Conservation (phyloP, 2,113 vertebrate genomes). For the Spermophilus dauricus region DNA sequence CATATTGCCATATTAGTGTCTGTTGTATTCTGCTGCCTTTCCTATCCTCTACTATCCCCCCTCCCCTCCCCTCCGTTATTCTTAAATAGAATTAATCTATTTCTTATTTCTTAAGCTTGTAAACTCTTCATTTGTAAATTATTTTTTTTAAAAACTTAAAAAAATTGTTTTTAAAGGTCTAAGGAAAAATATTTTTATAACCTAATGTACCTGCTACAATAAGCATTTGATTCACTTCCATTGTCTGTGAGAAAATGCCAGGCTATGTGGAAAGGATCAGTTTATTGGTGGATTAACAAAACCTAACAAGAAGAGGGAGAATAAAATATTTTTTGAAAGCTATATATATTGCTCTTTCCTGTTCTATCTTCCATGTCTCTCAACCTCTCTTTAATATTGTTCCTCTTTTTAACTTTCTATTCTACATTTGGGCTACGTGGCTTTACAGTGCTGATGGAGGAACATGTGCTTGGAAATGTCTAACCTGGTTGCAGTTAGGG, state of each 20-base stretch:
- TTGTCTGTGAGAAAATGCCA: slow-evolving; percentile 45
- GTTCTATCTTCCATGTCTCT: background rate
- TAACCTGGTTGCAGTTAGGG: background rate
- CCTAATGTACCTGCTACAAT: background rate
- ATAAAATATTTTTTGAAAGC: slow-evolving; percentile 43
- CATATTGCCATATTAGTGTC: too few relatives aligned
- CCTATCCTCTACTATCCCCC: too few relatives aligned
- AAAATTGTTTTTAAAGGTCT: slow-evolving; percentile 5
- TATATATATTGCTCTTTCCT: background rate
- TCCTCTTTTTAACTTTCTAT: background rate
- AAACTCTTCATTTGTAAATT: background rate
- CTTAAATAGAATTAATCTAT: background rate
- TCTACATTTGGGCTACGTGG: background rate
- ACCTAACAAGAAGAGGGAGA: background rate
- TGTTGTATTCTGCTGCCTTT: too few relatives aligned
- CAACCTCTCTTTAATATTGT: background rate
- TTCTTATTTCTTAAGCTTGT: background rate
- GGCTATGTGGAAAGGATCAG: background rate
- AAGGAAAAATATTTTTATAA: slow-evolving; percentile 50
- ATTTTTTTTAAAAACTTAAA: background rate
- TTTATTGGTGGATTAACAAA: slow-evolving; percentile 34
- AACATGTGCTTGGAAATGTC: too few relatives aligned
- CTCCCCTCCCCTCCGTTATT: too few relatives aligned
- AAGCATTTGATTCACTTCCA: slow-evolving; percentile 59
- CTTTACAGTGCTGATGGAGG: too few relatives aligned